Conservation (phyloP, 2,888 invertebrate genomes). For the Hartigia nigra region DNA sequence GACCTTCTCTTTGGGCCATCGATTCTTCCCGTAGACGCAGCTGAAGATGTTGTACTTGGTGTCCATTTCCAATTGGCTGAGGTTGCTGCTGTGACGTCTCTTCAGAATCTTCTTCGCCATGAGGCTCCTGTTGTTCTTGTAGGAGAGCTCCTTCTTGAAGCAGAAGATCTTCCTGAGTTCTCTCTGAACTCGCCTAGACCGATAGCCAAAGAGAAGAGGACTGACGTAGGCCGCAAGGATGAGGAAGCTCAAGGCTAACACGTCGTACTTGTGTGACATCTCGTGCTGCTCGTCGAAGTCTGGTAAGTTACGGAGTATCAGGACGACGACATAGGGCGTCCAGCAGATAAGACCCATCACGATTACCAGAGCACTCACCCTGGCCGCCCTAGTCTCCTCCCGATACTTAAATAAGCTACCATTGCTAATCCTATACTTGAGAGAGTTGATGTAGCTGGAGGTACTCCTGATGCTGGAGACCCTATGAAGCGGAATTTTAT, state of each 20-base stretch:
- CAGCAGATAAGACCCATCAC: constrained; percentile 74
- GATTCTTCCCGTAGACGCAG: constrained; percentile 57
- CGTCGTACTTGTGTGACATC: constrained; percentile 55
- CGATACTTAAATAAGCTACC: constrained; percentile 86
- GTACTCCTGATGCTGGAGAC: constrained; percentile 66
- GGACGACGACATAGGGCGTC: constrained; percentile 67
- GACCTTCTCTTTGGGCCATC: constrained; percentile 65
- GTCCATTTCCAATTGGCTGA: constrained; percentile 48
- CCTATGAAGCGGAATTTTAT: constrained; percentile 63
- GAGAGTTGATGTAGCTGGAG: constrained; percentile 77
- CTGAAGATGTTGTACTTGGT: constrained; percentile 60
- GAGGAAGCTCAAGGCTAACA: constrained; percentile 61
- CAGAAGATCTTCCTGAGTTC: constrained; percentile 70
- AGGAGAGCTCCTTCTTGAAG: constrained; percentile 57
- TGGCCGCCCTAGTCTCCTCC: constrained; percentile 90
- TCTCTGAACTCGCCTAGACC: constrained; percentile 75
- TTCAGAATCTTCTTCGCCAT: constrained; percentile 66
- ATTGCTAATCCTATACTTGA: constrained; percentile 85
- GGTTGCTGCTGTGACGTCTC: constrained; percentile 55
- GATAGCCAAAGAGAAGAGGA: constrained; percentile 82
- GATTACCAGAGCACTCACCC: constrained; percentile 84
- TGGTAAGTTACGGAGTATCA: constrained; percentile 67
- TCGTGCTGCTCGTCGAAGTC: constrained; percentile 31
- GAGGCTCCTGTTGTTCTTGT: constrained; percentile 63
- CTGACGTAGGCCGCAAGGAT: constrained; percentile 76